phyloP scores from a whole-genome alignment of 2,113 vertebrate species.

The Hippocampus zosterae region DNA sequence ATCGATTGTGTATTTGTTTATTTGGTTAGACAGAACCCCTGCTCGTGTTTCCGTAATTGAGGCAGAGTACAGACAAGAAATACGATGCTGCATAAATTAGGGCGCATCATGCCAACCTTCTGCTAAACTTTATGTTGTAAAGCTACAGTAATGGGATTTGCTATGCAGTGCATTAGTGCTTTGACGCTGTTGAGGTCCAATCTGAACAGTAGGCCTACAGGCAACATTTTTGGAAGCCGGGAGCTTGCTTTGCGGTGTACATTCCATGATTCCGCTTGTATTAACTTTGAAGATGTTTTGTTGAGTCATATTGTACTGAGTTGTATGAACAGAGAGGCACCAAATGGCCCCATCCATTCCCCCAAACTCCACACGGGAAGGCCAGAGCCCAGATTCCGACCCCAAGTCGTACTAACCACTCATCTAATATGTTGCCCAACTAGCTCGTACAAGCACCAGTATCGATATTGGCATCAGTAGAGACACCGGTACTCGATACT shows the following conservation, averaged over 20 bases:
- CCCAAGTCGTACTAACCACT: background rate
- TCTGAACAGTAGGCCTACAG: too few relatives aligned
- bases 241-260: too few relatives aligned
- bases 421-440: background rate
- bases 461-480: too few relatives aligned
- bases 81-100: slow-evolving; percentile 68
- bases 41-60: slow-evolving; percentile 64
- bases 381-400: background rate
- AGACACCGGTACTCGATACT: too few relatives aligned
- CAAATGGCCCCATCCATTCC: too few relatives aligned
- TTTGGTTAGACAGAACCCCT: slow-evolving; percentile 50
- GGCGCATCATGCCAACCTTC: slow-evolving; percentile 48
- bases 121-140: slow-evolving; percentile 66
- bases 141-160: slow-evolving; percentile 68
- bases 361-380: too few relatives aligned
- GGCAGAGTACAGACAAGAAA: slow-evolving; percentile 59
- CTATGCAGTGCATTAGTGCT: slow-evolving; percentile 61
- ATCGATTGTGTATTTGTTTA: slow-evolving; percentile 66
- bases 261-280: too few relatives aligned
- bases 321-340: too few relatives aligned
- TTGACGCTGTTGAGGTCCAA: background rate
- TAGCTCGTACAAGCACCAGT: too few relatives aligned
- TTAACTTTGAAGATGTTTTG: too few relatives aligned
- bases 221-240: too few relatives aligned
- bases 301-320: too few relatives aligned